These are phyloP conservation scores for Mastigias papua DNA, from an alignment of 30 jellyfish, hydroid and myxozoan genomes.

Conservation along the genomic window DNA sequence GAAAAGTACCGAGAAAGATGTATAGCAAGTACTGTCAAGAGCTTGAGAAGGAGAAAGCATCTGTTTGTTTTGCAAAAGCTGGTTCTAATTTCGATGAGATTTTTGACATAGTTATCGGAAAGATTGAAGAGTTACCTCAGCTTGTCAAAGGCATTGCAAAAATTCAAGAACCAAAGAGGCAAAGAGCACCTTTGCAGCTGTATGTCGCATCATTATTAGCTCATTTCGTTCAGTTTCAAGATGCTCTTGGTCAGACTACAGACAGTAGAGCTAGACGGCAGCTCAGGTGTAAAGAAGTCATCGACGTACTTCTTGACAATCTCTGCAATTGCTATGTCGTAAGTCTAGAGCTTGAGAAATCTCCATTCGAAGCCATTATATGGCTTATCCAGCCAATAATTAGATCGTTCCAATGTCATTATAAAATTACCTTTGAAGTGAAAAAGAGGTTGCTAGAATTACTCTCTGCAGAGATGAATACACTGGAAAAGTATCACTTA, in stretches of 20 bases:
- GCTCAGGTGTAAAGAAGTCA: not conserved
- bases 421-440: not conserved
- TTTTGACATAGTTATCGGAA: constrained; percentile 16
- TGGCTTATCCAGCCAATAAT: not conserved
- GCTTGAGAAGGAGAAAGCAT: constrained; percentile 11
- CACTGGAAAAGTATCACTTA: constrained; percentile 44
- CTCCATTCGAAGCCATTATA: not conserved
- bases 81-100: not conserved
- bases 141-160: not conserved
- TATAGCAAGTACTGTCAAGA: constrained; percentile 26
- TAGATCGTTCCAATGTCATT: not conserved
- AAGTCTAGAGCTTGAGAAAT: not conserved
- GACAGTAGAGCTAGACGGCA: not conserved
- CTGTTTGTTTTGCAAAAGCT: constrained; percentile 1
- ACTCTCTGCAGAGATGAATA: not conserved
- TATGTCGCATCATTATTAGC: constrained; percentile 33
- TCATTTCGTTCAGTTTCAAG: constrained; percentile 11
- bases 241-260: not conserved
- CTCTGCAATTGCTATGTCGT: constrained; percentile 36
- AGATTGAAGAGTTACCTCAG: constrained; percentile 45
- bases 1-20: constrained; percentile 51
- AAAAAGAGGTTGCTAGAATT: not conserved
- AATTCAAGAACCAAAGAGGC: constrained; percentile 14
- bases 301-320: constrained; percentile 29
- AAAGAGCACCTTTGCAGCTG: constrained; percentile 14